Evolutionary conservation across 2,797 vertebrate species (phyloP).

Genomic region (Gymnodraco acuticeps): DNA sequence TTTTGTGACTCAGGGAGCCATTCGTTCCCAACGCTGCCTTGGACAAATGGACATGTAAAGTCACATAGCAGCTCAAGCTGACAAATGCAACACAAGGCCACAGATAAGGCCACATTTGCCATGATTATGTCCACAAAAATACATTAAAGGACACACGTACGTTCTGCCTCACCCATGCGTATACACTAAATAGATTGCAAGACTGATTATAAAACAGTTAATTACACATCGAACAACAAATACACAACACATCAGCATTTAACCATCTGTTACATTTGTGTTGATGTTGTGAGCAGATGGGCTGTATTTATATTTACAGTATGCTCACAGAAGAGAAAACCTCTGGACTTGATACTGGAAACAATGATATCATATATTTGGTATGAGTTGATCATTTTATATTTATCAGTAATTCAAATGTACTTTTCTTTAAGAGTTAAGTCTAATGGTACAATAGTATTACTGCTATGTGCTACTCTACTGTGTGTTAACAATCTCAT

Average conservation of each 20-base stretch:
- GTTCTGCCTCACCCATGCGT: background rate
- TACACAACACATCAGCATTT: background rate
- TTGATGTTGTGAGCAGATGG: background rate
- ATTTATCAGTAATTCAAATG: background rate
- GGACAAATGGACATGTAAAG: conserved; percentile 32
- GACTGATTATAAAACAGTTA: background rate
- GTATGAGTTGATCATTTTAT: conserved; percentile 10
- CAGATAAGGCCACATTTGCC: conserved; percentile 10
- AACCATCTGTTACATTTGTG: background rate
- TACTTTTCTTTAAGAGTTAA: conserved; percentile 1
- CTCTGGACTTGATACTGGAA: background rate
- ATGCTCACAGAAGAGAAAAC: background rate
- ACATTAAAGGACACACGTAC: background rate
- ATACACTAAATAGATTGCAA: conserved; percentile 4
- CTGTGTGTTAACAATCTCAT: background rate
- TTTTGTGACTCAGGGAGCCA: conserved; percentile 49
- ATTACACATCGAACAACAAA: background rate
- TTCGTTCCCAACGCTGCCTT: conserved; percentile 43
- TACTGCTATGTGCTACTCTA: background rate
- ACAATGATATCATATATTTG: background rate
- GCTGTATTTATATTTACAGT: background rate
- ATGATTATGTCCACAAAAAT: conserved; percentile 9
- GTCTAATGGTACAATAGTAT: background rate
- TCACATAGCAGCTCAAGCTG: conserved; percentile 31
- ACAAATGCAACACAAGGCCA: conserved; percentile 11